Conservation (phyloP, 2,797 vertebrate species). For the Menidia menidia region DNA sequence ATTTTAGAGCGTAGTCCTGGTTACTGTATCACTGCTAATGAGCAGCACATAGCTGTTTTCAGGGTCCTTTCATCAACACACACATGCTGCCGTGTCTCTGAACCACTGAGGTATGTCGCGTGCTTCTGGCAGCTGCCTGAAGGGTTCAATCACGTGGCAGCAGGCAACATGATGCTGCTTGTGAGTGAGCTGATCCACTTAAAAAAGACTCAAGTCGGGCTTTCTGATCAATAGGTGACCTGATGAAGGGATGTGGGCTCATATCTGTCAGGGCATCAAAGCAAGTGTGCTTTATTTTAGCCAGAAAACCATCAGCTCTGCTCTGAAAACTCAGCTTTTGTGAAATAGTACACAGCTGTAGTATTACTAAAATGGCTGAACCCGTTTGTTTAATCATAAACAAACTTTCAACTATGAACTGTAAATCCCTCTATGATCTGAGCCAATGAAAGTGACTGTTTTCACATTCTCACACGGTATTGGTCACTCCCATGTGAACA, state of each 20-base stretch:
- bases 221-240: not conserved
- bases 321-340: not conserved
- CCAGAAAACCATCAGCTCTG: not conserved
- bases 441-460: no score
- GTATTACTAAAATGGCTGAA: not conserved
- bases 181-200: not conserved
- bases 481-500: no score
- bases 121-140: not conserved
- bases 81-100: not conserved
- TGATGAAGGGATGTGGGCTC: no score
- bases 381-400: not conserved
- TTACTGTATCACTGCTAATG: not conserved
- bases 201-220: not conserved
- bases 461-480: no score
- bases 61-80: slow-evolving; percentile 5
- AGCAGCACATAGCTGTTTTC: not conserved
- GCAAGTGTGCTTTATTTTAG: not conserved
- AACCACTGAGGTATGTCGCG: not conserved
- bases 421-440: slow-evolving; percentile 2
- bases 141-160: not conserved
- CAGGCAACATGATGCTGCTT: not conserved
- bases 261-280: no score
- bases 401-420: not conserved
- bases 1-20: not conserved
- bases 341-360: not conserved